A percentile compares a stretch with the other conserved stretches of the same genome.
phyloP scores from a whole-genome alignment of 2,888 invertebrate species.

The Spodoptera picta region DNA sequence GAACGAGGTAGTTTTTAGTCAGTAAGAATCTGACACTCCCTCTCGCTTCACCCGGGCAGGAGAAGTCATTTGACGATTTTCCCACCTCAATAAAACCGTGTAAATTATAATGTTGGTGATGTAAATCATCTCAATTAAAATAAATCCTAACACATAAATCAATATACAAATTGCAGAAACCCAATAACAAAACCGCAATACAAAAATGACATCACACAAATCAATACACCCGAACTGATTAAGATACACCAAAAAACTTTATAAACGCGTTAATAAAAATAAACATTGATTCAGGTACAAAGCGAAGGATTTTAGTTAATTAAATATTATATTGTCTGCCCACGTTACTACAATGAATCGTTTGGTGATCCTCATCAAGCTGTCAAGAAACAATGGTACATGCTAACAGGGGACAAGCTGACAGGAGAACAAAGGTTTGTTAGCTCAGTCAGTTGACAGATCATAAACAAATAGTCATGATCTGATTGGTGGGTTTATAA shows the following conservation, averaged over 20 bases:
- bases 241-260: slow-evolving; percentile 37
- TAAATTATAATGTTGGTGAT: too few species aligned
- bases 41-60: too few species aligned
- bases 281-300: slow-evolving; percentile 48
- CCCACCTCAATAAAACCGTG: too few species aligned
- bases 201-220: slow-evolving; percentile 37
- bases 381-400: slow-evolving; percentile 45
- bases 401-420: slow-evolving; percentile 21
- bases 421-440: slow-evolving; percentile 45
- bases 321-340: slow-evolving; percentile 39
- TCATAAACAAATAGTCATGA: slow-evolving; percentile 6
- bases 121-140: too few species aligned
- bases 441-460: slow-evolving; percentile 26
- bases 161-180: slow-evolving; percentile 14
- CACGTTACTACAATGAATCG: slow-evolving; percentile 19
- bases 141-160: too few species aligned
- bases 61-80: too few species aligned
- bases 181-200: slow-evolving; percentile 32
- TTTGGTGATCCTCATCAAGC: slow-evolving; percentile 38
- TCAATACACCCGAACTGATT: slow-evolving; percentile 44
- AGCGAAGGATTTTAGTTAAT: slow-evolving; percentile 29
- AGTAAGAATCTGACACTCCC: too few species aligned
- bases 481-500: too few species aligned
- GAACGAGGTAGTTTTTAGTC: too few species aligned
- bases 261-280: slow-evolving; percentile 46